Evolutionary conservation across 2,797 vertebrate species (phyloP), one percentile per base, ranked within the genome.

Genomic region (Rhinichthys osculus): DNA sequence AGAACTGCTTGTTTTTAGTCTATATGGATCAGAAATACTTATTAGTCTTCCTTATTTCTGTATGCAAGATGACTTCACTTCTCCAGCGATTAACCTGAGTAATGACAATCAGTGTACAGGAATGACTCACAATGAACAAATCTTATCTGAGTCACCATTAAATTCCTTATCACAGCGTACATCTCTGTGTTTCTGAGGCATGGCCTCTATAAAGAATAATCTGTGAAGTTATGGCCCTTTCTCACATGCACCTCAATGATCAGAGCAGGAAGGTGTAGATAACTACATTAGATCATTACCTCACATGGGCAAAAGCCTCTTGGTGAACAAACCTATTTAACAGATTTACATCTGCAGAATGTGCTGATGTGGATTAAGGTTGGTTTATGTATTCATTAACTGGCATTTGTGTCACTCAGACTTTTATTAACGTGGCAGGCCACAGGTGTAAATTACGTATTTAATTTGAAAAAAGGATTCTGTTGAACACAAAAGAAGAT

Each of bases 111-210:
- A 85, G 84, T 82, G 90, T 78, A 87, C 74, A 87, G 78, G 88
- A 91, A 91, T 96, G 94, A 95, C 90, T 96, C 94, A 95, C 90
- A 81, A 78, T 62, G 64, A 80, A 81, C 89, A 90, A 94, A 96
- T 96, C 95, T 96, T 96, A 96, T 96, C 96, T 95, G 2, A 44
- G 38, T 64, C 19, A 91, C 92, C 93, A 95, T 95, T 96, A 95
- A 95, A 95, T 78, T 5, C 47, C 94, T 94, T 96, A 95, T 95
- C 91, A 8, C 91, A 85, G 91, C 91, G 84, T 88, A 88, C 92
- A 94, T 95, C 93, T 94, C 88, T 80, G 74, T 90, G 85, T 86
- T 92, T 93, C 92, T 93, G 90, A 90, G 92, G 91, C 92, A 91
- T 91, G 83, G 91, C 90, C 92, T 91, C 93, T 85, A 93, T 96